Evolutionary conservation across 2,888 invertebrate genomes (phyloP).

Genomic region (Oscheius sp.): DNA sequence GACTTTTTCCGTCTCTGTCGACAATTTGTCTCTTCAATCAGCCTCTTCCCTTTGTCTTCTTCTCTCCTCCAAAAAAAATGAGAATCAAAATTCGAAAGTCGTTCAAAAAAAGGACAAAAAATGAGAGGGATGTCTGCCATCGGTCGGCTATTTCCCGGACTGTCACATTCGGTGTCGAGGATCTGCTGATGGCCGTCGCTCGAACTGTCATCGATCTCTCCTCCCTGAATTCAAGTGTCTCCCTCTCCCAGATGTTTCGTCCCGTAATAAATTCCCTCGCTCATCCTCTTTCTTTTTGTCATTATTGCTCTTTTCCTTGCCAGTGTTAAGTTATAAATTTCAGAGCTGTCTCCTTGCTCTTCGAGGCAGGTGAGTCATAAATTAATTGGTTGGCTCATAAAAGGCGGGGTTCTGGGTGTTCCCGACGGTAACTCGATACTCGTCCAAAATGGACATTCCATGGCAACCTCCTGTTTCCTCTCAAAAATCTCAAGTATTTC

Average conservation of each 20-base stretch:
- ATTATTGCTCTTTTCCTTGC: background rate
- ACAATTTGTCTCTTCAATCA: background rate
- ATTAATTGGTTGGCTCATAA: slow-evolving; percentile 11
- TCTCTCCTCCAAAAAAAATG: background rate
- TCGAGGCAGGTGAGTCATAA: slow-evolving; percentile 22
- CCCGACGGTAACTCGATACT: background rate
- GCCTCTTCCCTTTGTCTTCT: background rate
- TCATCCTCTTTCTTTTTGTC: slow-evolving; percentile 1
- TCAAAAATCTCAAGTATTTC: too few relatives aligned
- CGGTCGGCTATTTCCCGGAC: slow-evolving; percentile 3
- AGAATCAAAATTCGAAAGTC: too few relatives aligned
- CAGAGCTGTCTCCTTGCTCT: slow-evolving; percentile 27
- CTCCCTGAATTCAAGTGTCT: background rate
- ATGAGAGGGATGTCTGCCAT: too few relatives aligned
- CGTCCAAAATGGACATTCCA: too few relatives aligned
- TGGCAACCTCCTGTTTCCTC: too few relatives aligned
- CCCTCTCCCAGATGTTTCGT: slow-evolving; percentile 10
- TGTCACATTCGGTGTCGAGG: slow-evolving; percentile 19
- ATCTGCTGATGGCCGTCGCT: slow-evolving; percentile 6
- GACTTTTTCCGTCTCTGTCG: background rate
- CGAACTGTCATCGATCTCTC: slow-evolving; percentile 5
- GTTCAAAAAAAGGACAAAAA: too few relatives aligned
- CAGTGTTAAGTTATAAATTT: slow-evolving; percentile 30
- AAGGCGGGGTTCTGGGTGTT: background rate
- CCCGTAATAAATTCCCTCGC: slow-evolving; percentile 1